Base-by-base conservation (phyloP, 2,888 invertebrate genomes). In the Pristionchus arcanus region DNA sequence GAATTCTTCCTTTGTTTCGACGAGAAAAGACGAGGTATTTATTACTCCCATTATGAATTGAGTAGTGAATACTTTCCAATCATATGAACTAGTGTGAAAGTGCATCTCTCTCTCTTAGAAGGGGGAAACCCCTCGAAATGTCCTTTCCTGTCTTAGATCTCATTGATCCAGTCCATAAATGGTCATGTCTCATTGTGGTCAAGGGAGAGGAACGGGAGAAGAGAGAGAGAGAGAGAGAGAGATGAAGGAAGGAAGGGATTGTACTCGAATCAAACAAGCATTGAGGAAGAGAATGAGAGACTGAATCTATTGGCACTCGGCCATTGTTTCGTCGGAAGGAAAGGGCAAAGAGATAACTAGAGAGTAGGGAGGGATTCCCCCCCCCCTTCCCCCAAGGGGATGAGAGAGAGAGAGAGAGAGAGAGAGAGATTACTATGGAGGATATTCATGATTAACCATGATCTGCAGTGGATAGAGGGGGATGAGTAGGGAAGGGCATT, bases 321-420 rank as follows among this genome's bases (percentile, higher is more conserved):
- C 25, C 77, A 84, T 84, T 59, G 84, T 84, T 84, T 59, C 59
- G 25, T 37, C 16, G 37, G 31, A n/a, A n/a, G 84, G 59, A 55
- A 42, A 59, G 59, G 84, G 53, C 49, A 83, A 53, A 83, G 83
- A 83, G 84, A 84, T 53, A 84, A 59, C 53, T 53, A 84, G 84
- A 84, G 83, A 71, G 68, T 71, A 71, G 77, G n/a, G 74, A 74
- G 74, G 77, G 77, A 42, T 42, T 42, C 74, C 49, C n/a, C 42
- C 42, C 74, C 49, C n/a, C 42, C 42, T 42, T 49, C 49, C 81
- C 53, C 55, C 13, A 16, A 42, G 31, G 83, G 83, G n/a, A 63
- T 11, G 42, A 77, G 42, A 42, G 66, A 66, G 63, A 59, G 37
- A 28, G 77, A 28, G 77, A 37, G 77, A 84, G 59, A 55, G 37